Evolutionary conservation across 2,113 vertebrate genomes (phyloP), one percentile per base, ranked within the genome.

Genomic region (Triplophysa siluroides): DNA sequence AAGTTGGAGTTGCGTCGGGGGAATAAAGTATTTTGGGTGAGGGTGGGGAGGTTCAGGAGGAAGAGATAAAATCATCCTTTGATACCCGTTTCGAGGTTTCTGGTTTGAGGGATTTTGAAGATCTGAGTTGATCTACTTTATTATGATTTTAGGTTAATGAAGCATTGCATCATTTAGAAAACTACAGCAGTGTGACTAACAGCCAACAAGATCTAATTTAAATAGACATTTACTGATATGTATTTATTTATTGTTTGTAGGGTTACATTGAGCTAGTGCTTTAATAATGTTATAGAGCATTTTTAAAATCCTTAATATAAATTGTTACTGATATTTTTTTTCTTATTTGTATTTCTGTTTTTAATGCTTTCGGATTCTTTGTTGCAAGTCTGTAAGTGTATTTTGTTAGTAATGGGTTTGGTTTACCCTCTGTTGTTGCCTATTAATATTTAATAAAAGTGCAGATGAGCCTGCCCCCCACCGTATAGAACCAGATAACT

Each of bases 171-270:
- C 10, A 60, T 24, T 72, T 61, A 61, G 61, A 73, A 38, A 67
- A 43, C 2, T 83, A 75, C 87, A 84, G 66, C 10, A 24, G 45
- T 86, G 80, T 80, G 81, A 66, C 78, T 91, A 91, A 91, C 90
- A 84, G 72, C 75, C 84, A 50, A 84, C 70, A 45, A 58, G 18
- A 71, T 85, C 86, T 91, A 89, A 92, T 85, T 72, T 24, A 33
- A 78, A 24, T 84, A 87, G 85, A 4, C 63, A 29, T 56, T 87
- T 81, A 78, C 14, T 45, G 26, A 38, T 52, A 61, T 12, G 43
- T 88, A 89, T 90, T 90, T 91, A 91, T 92, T 92, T 91, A 89
- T 92, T 91, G 89, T 90, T 91, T 90, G 54, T 92, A 90, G 89
- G 6, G 81, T 87, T 21, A 21, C 78, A 85, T 80, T 72, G 78